These are phyloP conservation scores for Euzetes globulus DNA, from an alignment of 2,888 invertebrate genomes.

Conservation along the genomic window DNA sequence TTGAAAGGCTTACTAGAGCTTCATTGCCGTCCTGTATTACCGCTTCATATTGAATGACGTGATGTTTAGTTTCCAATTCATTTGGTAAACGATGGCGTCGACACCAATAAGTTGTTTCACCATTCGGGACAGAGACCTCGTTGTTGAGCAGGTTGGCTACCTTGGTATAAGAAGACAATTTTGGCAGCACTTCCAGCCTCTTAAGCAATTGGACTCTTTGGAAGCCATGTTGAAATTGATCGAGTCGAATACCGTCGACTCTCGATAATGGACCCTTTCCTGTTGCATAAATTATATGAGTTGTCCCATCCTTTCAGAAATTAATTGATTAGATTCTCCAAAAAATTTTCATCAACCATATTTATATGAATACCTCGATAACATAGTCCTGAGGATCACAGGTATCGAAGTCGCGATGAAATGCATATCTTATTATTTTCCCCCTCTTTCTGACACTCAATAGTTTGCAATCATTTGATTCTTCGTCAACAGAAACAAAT, in stretches of 20 bases:
- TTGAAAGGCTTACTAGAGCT: constrained; percentile 55
- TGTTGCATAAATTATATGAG: constrained; percentile 74
- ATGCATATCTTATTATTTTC: constrained; percentile 63
- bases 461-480: constrained; percentile 62
- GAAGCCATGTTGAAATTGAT: constrained; percentile 59
- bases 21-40: constrained; percentile 70
- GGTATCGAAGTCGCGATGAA: constrained; percentile 71
- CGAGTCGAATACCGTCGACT: constrained; percentile 57
- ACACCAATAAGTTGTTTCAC: constrained; percentile 97
- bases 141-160: constrained; percentile 29
- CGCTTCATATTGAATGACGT: constrained; percentile 78
- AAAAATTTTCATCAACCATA: background rate
- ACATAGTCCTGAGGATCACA: constrained; percentile 67
- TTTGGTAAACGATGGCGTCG: constrained; percentile 70
- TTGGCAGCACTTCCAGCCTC: constrained; percentile 47
- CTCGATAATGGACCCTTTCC: constrained; percentile 66
- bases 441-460: constrained; percentile 51
- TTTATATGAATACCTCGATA: constrained; percentile 55
- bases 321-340: background rate
- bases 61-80: constrained; percentile 58
- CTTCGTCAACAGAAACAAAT: constrained; percentile 58
- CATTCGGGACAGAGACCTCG: constrained; percentile 59
- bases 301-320: constrained; percentile 67
- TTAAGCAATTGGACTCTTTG: constrained; percentile 66
- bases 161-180: constrained; percentile 41